phyloP scores from a whole-genome alignment of 1,140 invertebrate species.

The Drosophila melanica region DNA sequence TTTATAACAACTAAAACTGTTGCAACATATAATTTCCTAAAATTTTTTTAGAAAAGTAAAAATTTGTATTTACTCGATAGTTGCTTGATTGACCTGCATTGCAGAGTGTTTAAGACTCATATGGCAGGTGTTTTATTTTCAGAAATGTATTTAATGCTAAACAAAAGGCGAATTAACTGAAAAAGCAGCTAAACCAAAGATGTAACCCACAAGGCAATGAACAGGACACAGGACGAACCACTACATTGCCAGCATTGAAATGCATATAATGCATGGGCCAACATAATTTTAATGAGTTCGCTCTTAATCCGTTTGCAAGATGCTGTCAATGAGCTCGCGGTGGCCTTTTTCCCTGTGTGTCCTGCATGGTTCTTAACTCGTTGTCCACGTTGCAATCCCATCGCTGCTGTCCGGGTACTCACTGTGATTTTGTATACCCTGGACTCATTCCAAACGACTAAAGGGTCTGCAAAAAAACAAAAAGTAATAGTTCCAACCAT shows the following conservation, averaged over 20 bases:
- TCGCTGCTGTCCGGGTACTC: slow-evolving; percentile 23
- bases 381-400: slow-evolving; percentile 22
- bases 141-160: slow-evolving; percentile 21
- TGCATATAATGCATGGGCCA: slow-evolving; percentile 79
- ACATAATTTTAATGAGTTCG: slow-evolving; percentile 80
- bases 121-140: background rate
- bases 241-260: slow-evolving; percentile 66
- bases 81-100: background rate
- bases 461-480: no score
- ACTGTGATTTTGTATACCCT: slow-evolving; percentile 36
- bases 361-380: slow-evolving; percentile 6
- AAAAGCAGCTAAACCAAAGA: slow-evolving; percentile 23
- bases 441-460: background rate
- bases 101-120: background rate
- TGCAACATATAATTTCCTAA: no score
- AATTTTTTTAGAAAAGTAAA: no score
- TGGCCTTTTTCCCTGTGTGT: slow-evolving; percentile 28
- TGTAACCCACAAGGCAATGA: slow-evolving; percentile 6
- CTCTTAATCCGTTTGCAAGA: slow-evolving; percentile 80
- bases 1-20: no score
- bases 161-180: slow-evolving; percentile 44
- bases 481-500: no score
- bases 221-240: background rate
- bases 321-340: slow-evolving; percentile 76
- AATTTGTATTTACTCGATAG: no score